These are phyloP conservation scores for Epinotia ramella DNA, from an alignment of 2,888 invertebrate species.

Conservation along the genomic window DNA sequence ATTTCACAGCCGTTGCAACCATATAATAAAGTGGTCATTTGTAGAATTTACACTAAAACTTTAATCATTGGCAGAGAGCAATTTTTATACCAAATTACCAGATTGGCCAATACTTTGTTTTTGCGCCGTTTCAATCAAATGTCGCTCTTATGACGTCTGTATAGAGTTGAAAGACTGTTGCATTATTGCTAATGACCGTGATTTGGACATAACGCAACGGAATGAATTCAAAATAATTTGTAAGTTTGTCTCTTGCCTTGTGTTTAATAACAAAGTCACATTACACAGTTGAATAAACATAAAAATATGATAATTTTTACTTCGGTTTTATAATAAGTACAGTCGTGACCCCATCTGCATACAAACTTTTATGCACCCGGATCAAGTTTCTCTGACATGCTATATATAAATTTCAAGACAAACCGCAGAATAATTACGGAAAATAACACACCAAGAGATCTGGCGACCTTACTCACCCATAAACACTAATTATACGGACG, in stretches of 20 bases:
- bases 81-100: neutral
- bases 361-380: too few species aligned
- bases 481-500: too few species aligned
- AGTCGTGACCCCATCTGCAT: too few species aligned
- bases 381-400: too few species aligned
- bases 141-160: neutral
- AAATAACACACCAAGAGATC: too few species aligned
- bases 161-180: constrained; percentile 1
- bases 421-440: too few species aligned
- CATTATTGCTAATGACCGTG: constrained; percentile 12
- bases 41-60: constrained; percentile 19
- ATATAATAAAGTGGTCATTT: constrained; percentile 29
- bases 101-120: neutral
- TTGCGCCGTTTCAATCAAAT: neutral
- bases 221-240: constrained; percentile 50
- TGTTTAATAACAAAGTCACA: constrained; percentile 54
- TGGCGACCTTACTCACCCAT: too few species aligned
- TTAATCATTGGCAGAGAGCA: neutral
- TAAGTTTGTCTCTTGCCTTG: constrained; percentile 53
- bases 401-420: too few species aligned
- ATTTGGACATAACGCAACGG: constrained; percentile 12
- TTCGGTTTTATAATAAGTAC: too few species aligned
- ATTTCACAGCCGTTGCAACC: neutral
- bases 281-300: constrained; percentile 4
- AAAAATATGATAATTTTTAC: too few species aligned